These are phyloP conservation scores for Tenthredo livida DNA, from an alignment of 2,888 invertebrate species.

Conservation along the genomic window DNA sequence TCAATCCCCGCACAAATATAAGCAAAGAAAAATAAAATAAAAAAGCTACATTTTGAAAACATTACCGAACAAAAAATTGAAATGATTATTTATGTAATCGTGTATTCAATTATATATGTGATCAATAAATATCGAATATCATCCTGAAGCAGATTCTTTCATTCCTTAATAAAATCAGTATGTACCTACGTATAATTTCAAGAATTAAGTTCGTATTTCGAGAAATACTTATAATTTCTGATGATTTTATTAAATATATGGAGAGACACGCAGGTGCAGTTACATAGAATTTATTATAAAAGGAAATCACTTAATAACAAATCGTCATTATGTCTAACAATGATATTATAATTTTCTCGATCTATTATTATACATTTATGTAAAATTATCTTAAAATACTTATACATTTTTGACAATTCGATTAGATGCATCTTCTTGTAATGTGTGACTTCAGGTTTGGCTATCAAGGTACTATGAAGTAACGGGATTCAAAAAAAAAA, in stretches of 20 bases:
- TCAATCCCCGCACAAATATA: not conserved
- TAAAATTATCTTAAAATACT: slow-evolving; percentile 33
- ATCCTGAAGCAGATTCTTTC: not conserved
- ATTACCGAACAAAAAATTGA: not conserved
- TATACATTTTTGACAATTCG: not conserved
- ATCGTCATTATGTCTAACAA: not conserved
- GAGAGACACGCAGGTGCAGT: not conserved
- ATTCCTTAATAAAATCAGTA: not conserved
- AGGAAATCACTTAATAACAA: not conserved
- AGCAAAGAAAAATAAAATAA: not conserved
- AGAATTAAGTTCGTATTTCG: too few relatives aligned
- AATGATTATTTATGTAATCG: not conserved
- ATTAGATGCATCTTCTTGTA: not conserved
- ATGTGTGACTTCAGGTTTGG: not conserved
- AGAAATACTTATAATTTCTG: not conserved
- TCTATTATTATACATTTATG: slow-evolving; percentile 9
- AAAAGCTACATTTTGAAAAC: not conserved
- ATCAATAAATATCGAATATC: slow-evolving; percentile 26
- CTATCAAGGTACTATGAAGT: not conserved
- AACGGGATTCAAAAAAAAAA: not conserved
- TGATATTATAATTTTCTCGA: not conserved
- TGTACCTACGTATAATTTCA: too few relatives aligned
- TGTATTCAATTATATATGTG: not conserved
- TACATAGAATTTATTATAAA: slow-evolving; percentile 15
- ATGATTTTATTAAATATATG: slow-evolving; percentile 18